These are phyloP conservation scores for Cheiracanthium punctorium DNA, from an alignment of 2,888 invertebrate species.

Conservation along the genomic window DNA sequence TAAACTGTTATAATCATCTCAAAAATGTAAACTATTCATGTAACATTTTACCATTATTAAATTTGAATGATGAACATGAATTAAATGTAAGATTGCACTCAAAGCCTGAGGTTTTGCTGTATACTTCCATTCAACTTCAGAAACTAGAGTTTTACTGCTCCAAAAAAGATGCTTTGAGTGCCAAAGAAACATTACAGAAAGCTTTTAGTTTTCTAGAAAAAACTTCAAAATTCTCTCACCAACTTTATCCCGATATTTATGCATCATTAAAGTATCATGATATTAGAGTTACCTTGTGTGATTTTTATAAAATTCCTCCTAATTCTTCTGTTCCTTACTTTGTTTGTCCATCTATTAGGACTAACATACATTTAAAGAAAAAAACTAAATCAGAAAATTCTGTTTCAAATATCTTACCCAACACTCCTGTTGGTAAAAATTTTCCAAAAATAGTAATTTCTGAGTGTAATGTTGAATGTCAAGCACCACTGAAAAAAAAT, in stretches of 20 bases:
- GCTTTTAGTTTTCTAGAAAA: conserved; percentile 20
- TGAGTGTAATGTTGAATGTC: not conserved
- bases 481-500: conserved; percentile 54
- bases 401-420: not conserved
- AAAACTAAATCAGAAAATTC: conserved; percentile 1
- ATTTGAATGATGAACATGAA: not conserved
- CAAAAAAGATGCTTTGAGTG: not conserved
- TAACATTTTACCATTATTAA: not conserved
- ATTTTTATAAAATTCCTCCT: not conserved
- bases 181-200: not conserved
- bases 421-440: conserved; percentile 19
- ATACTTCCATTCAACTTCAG: not conserved
- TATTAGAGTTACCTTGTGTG: conserved; percentile 27
- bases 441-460: conserved; percentile 14
- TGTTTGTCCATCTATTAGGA: conserved; percentile 31
- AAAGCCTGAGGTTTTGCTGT: conserved; percentile 27
- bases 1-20: conserved; percentile 17
- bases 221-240: not conserved
- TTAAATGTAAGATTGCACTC: not conserved
- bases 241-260: conserved; percentile 36
- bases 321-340: conserved; percentile 16
- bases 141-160: not conserved
- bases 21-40: not conserved
- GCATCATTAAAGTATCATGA: conserved; percentile 37
- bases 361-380: not conserved